Conservation (phyloP, 2,113 vertebrate genomes). For the Procapra przewalskii region DNA sequence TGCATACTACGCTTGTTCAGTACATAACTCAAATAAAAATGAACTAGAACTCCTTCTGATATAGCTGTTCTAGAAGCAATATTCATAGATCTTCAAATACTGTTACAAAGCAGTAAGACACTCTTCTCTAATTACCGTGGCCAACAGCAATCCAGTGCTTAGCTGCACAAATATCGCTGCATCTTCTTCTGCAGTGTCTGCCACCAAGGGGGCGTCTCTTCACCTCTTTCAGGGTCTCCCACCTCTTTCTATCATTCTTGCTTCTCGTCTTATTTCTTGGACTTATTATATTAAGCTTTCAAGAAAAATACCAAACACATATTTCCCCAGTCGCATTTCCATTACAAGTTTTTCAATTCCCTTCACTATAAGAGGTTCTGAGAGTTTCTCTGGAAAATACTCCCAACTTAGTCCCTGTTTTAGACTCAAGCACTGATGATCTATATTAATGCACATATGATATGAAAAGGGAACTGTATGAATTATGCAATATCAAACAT, state of each 20-base stretch:
- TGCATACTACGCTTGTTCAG: neutral
- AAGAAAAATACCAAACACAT: neutral
- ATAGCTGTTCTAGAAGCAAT: neutral
- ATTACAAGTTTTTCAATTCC: neutral
- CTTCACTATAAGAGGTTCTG: neutral
- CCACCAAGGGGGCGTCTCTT: neutral
- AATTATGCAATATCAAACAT: neutral
- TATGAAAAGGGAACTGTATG: neutral
- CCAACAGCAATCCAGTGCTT: neutral
- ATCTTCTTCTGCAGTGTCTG: neutral
- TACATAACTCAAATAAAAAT: conserved; percentile 21
- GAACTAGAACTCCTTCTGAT: neutral
- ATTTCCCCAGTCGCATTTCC: neutral
- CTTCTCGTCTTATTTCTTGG: neutral
- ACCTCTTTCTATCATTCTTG: neutral
- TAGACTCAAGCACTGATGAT: neutral
- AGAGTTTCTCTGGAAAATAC: neutral
- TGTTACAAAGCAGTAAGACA: neutral
- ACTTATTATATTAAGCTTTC: neutral
- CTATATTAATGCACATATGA: neutral
- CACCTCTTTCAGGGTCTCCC: neutral
- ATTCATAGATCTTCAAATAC: neutral
- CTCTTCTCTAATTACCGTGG: neutral
- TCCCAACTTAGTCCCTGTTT: neutral
- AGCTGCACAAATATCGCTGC: neutral